Evolutionary conservation across 2,113 vertebrate genomes (phyloP), one percentile per base, ranked within the genome.

Genomic region (Pedionomus torquatus): DNA sequence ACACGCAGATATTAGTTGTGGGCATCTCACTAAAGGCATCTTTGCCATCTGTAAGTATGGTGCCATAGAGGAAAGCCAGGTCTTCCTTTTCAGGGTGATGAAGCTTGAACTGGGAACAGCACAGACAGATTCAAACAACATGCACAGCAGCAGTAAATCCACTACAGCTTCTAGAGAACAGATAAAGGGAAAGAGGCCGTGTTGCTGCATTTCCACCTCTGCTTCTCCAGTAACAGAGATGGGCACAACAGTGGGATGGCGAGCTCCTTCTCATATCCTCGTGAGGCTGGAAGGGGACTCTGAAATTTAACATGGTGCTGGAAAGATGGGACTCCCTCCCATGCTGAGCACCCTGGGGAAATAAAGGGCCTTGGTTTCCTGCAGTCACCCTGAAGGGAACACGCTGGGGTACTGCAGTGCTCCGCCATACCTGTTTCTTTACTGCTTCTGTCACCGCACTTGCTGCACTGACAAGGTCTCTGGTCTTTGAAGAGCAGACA

Each of bases 1-100:
- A 99, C 96, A 99, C 99, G 72, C 99, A 99, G 80, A 99, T 97
- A 52, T 99, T 99, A 90, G 98, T 97, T 26, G 99, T 99, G 88
- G 99, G 98, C 51, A 99, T 98, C 63, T 98, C 90, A 1, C 97
- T 98, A 37, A 98, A 99, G 25, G 93, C 28, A 3, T 99, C 99
- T 66, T 98, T 99, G 44, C 99, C 99, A 7, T 99, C 99, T 1
- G 99, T 99, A 95, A 99, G 96, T 94, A 99, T 99, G 57, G 99
- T 99, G 74, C 99, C 99, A 0, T 99, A 99, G 14, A 99, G 98
- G 97, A 99, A 99, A 54, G 98, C 99, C 96, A 99, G 98, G 54
- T 99, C 99, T 74, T 99, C 98, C 7, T 98, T 99, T 77, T 97
- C 97, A 31, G 99, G 99, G 91, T 99, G 99, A 70, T 97, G 95